Base-by-base conservation (phyloP, 2,113 vertebrate genomes). In the Pituophis catenifer region DNA sequence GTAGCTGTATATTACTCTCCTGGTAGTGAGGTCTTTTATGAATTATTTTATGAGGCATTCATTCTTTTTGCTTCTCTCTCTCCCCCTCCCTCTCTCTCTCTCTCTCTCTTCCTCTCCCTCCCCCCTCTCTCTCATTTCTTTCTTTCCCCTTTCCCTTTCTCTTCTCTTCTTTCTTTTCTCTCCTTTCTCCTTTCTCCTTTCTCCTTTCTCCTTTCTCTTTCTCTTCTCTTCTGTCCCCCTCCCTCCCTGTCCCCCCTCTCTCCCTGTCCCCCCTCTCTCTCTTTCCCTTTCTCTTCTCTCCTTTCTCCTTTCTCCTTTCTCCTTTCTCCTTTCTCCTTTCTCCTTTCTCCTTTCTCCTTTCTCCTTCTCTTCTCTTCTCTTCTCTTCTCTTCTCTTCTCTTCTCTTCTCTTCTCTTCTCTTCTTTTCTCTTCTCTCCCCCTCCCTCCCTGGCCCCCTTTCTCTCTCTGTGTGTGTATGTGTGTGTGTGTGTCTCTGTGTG, bases 1-100 rank as follows among this genome's bases (percentile, higher is more conserved):
- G 70, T 54, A 90, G 10, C 1, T 26, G 91, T 95, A 95, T 95
- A 96, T 94, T 95, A 92, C 17, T 29, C 94, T 94, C 29, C 21
- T 19, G 86, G 92, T 17, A 0, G 86, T 57, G 91, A 93, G 92
- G 91, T 55, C 93, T 52, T 58, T 88, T 95, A 93, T 70, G 44
- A 96, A 94, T 94, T 95, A n/a, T 75, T 94, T 94, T 91, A 86
- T 0, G 13, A n/a, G 62, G 85, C 93, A 96, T 92, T 94, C 4
- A 92, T 94, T 94, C 53, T 4, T 95, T 95, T 96, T 23, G 94
- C 95, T 13, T 65, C 59, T 29, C 26, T 29, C 59, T 29, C 59
- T 11, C 24, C 11, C 59, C 1, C 24, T 3, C 59, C 3, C 59
- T 4, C 59, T 62, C 59, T 12, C 58, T 26, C 24, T 62, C 9